Evolutionary conservation across 2,888 invertebrate species (phyloP), one percentile per base, ranked within the genome.

Genomic region (Alentia gelatinosa): DNA sequence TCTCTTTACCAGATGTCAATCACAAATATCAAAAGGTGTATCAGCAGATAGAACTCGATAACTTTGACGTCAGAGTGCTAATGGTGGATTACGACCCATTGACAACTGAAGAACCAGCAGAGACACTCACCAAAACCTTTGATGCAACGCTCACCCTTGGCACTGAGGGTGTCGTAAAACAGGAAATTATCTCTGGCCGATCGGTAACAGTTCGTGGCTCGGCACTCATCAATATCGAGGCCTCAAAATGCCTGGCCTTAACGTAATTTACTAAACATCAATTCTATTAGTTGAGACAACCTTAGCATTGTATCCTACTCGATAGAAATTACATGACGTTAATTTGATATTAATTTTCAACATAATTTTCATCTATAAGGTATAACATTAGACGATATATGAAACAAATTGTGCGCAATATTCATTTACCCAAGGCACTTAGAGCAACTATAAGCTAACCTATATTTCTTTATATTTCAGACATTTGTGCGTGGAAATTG

Each of bases 41-140:
- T 3, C 35, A n/a, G 0, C 79, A 79, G 39, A 19, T 4, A 15
- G 4, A 15, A 23, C 0, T 23, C 9, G 39, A 79, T 39, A 79
- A 79, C 79, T 79, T 79, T 35, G 79, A 79, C 79, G 79, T 79
- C 79, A 79, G 39, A 23, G 79, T 79, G 15, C 0, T 37, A n/a
- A 5, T 79, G 19, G 39, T 39, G 37, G 39, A 39, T 39, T 37
- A 39, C 12, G 79, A 79, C 79, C 12, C 19, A 15, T 37, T 39
- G 5, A 39, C 37, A n/a, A 37, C 35, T 15, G 15, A 35, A 19
- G 39, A 19, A 1, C 79, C 79, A 23, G 39, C 7, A 15, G 23
- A 9, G 23, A 39, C 35, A 19, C 1, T 37, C 9, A 12, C 37
- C 37, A 1, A 39, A 19, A 0, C 12, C 19, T 86, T 9, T 47